These are phyloP conservation scores for Kryptolebias ocellatus DNA, from an alignment of 2,797 vertebrate species.

Conservation along the genomic window DNA sequence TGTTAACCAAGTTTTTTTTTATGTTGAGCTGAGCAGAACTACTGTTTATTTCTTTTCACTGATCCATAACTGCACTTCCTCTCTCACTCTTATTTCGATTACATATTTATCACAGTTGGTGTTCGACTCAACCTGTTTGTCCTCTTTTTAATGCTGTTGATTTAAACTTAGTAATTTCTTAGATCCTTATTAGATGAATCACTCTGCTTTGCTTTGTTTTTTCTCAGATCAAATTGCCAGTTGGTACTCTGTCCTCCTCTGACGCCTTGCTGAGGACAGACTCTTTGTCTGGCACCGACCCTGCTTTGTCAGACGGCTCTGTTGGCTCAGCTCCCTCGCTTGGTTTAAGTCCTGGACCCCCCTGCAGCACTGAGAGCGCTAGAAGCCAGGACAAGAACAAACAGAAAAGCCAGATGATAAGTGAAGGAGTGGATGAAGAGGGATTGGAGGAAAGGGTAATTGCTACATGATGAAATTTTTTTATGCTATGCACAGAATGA, in stretches of 20 bases:
- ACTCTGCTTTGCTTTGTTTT: constrained; percentile 14
- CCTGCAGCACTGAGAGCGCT: constrained; percentile 84
- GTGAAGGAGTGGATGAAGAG: constrained; percentile 79
- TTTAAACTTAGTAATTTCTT: background rate
- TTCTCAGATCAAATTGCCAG: constrained; percentile 82
- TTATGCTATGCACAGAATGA: constrained; percentile 1
- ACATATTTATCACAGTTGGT: background rate
- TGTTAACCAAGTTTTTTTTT: background rate
- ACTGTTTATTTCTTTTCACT: background rate
- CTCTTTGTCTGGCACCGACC: constrained; percentile 85
- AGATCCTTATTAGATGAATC: background rate
- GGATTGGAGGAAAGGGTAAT: constrained; percentile 74
- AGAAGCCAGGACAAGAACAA: constrained; percentile 90
- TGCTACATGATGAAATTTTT: background rate
- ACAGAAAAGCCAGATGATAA: constrained; percentile 85
- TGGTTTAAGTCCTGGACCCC: constrained; percentile 79
- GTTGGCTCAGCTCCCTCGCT: constrained; percentile 85
- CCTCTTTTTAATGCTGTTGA: background rate
- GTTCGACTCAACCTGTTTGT: background rate
- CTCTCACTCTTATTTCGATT: background rate
- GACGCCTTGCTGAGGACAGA: constrained; percentile 83
- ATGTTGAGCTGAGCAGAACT: background rate
- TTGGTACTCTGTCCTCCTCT: constrained; percentile 80
- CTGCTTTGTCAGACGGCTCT: constrained; percentile 84
- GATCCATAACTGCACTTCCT: background rate